phyloP scores from a whole-genome alignment of 2,113 vertebrate genomes.

The Larimichthys crocea region DNA sequence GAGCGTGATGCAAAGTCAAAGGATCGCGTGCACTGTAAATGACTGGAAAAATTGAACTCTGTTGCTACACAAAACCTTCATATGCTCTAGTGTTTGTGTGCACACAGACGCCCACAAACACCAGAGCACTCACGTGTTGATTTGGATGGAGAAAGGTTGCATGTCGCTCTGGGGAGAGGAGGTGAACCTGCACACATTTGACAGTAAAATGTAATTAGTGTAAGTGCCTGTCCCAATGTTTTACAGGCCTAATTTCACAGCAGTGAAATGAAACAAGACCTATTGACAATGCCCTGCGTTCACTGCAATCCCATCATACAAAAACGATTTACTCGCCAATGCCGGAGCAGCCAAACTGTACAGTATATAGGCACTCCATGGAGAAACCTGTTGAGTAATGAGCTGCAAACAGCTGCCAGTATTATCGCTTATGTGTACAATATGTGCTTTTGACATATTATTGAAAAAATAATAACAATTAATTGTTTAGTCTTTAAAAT shows the following conservation, averaged over 20 bases:
- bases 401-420: constrained; percentile 1
- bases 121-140: constrained; percentile 1
- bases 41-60: neutral
- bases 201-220: constrained; percentile 73
- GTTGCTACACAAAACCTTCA: neutral
- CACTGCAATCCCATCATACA: constrained; percentile 52
- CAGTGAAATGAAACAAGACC: constrained; percentile 56
- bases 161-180: constrained; percentile 40
- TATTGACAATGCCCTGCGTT: constrained; percentile 50
- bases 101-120: neutral
- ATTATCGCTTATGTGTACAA: constrained; percentile 10
- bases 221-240: constrained; percentile 68
- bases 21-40: neutral
- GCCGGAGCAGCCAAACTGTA: constrained; percentile 18
- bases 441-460: neutral
- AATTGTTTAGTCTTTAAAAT: neutral
- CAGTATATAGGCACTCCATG: constrained; percentile 1
- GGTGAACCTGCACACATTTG: constrained; percentile 57
- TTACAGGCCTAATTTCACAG: constrained; percentile 67
- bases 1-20: neutral
- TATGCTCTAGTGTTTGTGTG: neutral
- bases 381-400: constrained; percentile 18
- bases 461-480: too few species aligned
- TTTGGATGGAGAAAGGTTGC: constrained; percentile 39
- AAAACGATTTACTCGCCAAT: constrained; percentile 41